Evolutionary conservation across 2,113 vertebrate species (phyloP).

Genomic region (Archilochus colubris): DNA sequence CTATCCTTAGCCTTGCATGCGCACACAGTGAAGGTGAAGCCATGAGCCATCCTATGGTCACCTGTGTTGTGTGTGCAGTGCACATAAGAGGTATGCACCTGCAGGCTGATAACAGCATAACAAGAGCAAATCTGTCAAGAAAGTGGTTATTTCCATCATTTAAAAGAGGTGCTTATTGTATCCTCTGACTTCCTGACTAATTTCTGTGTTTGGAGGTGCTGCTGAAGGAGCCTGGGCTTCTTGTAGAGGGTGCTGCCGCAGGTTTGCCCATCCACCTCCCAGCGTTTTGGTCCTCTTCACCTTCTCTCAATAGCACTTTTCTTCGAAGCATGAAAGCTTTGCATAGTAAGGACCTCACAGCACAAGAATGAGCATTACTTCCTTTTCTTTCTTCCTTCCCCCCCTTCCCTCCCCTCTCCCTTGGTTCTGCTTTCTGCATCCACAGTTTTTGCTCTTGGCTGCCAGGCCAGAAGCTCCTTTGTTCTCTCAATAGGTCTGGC

Average conservation of each 20-base stretch:
- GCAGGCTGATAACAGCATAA: background rate
- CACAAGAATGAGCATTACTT: conserved; percentile 26
- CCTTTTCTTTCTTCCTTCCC: conserved; percentile 7
- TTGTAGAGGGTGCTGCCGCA: rapidly evolving
- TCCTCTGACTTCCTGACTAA: background rate
- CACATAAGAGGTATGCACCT: background rate
- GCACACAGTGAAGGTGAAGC: background rate
- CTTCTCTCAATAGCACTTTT: conserved; percentile 58
- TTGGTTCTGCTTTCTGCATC: background rate
- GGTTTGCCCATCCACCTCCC: conserved; percentile 5
- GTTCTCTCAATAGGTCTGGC: background rate
- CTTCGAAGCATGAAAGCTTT: background rate
- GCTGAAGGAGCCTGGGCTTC: background rate
- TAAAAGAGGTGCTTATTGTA: background rate
- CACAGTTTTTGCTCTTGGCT: background rate
- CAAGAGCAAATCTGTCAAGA: background rate
- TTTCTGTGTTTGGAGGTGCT: background rate
- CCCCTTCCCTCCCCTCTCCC: background rate
- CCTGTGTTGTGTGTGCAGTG: rapidly evolving
- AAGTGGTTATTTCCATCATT: background rate
- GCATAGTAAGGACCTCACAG: background rate
- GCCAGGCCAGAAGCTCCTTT: conserved; percentile 37
- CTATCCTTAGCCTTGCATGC: rapidly evolving
- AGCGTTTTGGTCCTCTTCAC: background rate
- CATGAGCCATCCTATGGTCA: rapidly evolving